A percentile compares a stretch with the other conserved stretches of the same genome.
Evolutionary conservation across 2,113 vertebrate species (phyloP).

Genomic region (Tylochromis polylepis): DNA sequence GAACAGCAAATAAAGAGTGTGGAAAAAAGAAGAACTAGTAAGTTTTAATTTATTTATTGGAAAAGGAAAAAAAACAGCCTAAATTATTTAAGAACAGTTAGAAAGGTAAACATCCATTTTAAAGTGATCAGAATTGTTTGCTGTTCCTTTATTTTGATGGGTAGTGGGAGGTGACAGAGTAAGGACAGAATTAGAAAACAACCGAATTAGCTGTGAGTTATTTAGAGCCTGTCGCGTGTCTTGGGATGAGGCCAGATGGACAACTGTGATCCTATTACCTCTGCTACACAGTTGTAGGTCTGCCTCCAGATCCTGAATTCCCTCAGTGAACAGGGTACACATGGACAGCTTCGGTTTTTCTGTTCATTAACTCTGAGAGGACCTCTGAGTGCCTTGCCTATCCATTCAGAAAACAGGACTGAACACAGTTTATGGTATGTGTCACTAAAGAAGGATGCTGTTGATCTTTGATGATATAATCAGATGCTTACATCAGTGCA

Average conservation of each 20-base stretch:
- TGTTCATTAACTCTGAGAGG: conserved; percentile 1
- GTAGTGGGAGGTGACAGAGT: neutral
- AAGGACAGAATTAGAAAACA: conserved; percentile 14
- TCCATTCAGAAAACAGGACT: conserved; percentile 5
- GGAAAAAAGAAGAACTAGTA: neutral
- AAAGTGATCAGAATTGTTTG: neutral
- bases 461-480: neutral
- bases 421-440: conserved; percentile 24
- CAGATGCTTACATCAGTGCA: neutral
- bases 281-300: neutral
- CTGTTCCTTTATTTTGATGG: neutral
- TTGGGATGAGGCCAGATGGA: conserved; percentile 49
- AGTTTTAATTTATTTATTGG: neutral
- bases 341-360: neutral
- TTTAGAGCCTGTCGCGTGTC: conserved; percentile 37
- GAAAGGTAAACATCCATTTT: neutral
- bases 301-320: neutral
- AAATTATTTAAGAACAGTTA: neutral
- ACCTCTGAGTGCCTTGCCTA: neutral
- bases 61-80: neutral
- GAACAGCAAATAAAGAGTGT: neutral
- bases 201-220: conserved; percentile 34
- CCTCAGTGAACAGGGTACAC: neutral
- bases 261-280: conserved; percentile 58
- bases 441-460: neutral